Percentiles rank a stretch among this genome's conserved stretches.
phyloP scores from a whole-genome alignment of 2,888 invertebrate species.

The Lissonota sp. region DNA sequence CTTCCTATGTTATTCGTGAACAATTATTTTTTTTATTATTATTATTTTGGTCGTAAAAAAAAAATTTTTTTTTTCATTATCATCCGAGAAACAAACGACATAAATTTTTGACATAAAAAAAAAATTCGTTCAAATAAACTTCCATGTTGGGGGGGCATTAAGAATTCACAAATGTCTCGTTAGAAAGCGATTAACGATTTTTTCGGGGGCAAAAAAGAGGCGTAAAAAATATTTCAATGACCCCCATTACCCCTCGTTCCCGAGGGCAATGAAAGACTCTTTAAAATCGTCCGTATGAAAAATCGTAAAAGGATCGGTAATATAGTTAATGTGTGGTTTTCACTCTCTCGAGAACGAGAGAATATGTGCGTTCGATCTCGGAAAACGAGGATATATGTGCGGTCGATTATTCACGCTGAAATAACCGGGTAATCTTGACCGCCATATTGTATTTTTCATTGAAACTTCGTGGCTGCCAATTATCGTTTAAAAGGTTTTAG shows the following conservation, averaged over 20 bases:
- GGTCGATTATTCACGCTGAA: not conserved
- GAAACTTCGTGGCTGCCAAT: not conserved
- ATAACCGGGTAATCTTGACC: conserved; percentile 15
- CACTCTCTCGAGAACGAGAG: not conserved
- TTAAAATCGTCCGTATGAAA: too few species aligned
- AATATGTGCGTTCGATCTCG: not conserved
- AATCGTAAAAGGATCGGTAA: not conserved
- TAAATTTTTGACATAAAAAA: too few species aligned
- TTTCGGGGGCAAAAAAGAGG: too few species aligned
- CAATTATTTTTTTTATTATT: conserved; percentile 33
- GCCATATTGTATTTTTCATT: conserved; percentile 9
- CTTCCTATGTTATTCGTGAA: conserved; percentile 44
- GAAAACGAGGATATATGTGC: too few species aligned
- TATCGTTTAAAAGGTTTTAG: conserved; percentile 5
- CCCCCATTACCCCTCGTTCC: too few species aligned
- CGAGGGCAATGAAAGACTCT: too few species aligned
- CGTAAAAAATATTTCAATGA: too few species aligned
- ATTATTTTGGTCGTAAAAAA: conserved; percentile 47
- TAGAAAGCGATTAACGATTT: too few species aligned
- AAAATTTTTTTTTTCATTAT: conserved; percentile 2
- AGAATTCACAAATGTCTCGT: too few species aligned
- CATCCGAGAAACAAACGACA: too few species aligned
- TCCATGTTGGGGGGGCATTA: too few species aligned
- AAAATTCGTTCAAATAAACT: too few species aligned
- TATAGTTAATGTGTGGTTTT: not conserved